Conservation (phyloP, 2,888 invertebrate genomes). For the Cheilosia impressa region DNA sequence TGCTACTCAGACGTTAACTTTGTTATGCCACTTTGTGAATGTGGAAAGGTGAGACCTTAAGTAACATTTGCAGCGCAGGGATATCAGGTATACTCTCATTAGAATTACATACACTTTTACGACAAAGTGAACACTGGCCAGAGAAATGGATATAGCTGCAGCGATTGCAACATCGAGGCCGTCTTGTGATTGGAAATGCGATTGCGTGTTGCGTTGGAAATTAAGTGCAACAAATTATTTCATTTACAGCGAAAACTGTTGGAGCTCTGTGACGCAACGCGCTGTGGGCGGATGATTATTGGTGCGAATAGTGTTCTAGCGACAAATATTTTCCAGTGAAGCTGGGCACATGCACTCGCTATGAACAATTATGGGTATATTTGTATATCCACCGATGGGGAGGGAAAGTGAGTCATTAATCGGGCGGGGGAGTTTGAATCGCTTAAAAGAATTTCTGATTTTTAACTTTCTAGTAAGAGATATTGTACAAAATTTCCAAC, state of each 20-base stretch:
- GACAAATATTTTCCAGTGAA: no score
- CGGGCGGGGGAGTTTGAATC: no score
- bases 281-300: background rate
- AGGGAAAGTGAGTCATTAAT: no score
- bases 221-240: conserved; percentile 4
- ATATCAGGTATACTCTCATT: conserved; percentile 35
- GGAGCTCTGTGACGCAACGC: background rate
- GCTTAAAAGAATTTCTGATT: no score
- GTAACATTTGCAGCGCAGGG: conserved; percentile 18
- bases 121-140: background rate
- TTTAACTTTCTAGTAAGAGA: no score
- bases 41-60: conserved; percentile 32
- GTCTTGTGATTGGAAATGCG: conserved; percentile 16
- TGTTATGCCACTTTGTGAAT: conserved; percentile 11
- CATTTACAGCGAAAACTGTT: background rate
- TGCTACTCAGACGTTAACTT: background rate
- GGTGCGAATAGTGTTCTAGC: background rate
- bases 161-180: conserved; percentile 23
- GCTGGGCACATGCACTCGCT: no score
- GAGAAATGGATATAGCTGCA: conserved; percentile 16
- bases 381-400: no score
- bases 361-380: no score
- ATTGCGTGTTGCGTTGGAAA: background rate
- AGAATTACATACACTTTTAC: conserved; percentile 7
- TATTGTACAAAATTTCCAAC: no score